Evolutionary conservation across 1,140 invertebrate genomes (phyloP), one percentile per base, ranked within the genome.

Genomic region (Matsumurasca onukii): DNA sequence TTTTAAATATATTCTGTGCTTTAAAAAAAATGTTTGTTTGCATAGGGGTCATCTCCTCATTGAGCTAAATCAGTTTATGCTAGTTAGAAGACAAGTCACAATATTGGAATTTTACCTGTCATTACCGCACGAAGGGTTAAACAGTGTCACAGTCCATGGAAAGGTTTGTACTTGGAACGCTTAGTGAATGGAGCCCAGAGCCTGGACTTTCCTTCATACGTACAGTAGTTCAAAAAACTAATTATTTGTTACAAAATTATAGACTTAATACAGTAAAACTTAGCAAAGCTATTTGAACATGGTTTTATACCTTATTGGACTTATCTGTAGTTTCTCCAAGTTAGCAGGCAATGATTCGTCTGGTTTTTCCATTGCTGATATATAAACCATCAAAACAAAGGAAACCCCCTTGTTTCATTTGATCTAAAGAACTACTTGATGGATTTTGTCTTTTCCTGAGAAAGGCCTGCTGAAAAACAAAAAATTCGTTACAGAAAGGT

Each of bases 271-370:
- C n/a, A n/a, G n/a, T n/a, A n/a, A n/a, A n/a, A n/a, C n/a, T n/a
- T n/a, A n/a, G n/a, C n/a, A n/a, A n/a, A n/a, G n/a, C n/a, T n/a
- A n/a, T n/a, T n/a, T n/a, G n/a, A n/a, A n/a, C n/a, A n/a, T n/a
- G n/a, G n/a, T n/a, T n/a, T n/a, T n/a, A 17, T 52, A 72, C 71
- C 67, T 72, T 45, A 70, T 57, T 17, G 71, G 67, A 22, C 51
- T 68, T 12, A 72, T 70, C 24, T 68, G 69, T 30, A 72, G 48
- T 51, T 69, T 63, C 61, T 72, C 69, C 27, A 72, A 57, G 62
- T 63, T 72, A 55, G 69, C 69, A 31, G 71, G 71, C 49, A 72
- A 65, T 66, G 68, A 70, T 39, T 65, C 62, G 20, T 65, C 62
- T 25, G 34, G 24, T 25, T 65, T 65, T 45, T 65, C 62, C 62